Evolutionary conservation across 2,113 vertebrate species (phyloP), one percentile per base, ranked within the genome.

Genomic region (Rhabdomys dilectus): DNA sequence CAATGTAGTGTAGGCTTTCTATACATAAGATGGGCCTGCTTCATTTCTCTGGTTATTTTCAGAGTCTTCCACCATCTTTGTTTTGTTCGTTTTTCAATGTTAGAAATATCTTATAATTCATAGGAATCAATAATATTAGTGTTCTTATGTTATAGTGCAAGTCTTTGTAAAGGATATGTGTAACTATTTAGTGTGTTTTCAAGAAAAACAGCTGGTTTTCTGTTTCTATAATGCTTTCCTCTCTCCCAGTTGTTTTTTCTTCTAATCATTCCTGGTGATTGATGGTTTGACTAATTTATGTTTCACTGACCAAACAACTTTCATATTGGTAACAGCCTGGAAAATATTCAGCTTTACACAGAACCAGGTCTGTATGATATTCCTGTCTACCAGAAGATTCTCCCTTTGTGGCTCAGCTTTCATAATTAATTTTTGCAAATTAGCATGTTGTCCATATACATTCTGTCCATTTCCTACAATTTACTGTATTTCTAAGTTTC

Each of bases 1-100:
- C 7, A 19, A 13, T 19, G 17, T 1, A 19, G 26, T 12, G 1
- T 36, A 31, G 15, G 13, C 7, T 91, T 72, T 3, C 31, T 75
- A 8, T 0, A 45, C 13, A 39, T 7, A 3, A 0, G 0, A 26
- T 29, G 19, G 24, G 10, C 22, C 3, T 19, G 1, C 24, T n/a
- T 48, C 21, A 22, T 31, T 36, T 36, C 4, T 77, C 13, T 48
- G 45, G 13, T 77, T 77, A 31, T 31, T 77, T 77, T 77, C 45
- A 51, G 2, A 29, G 45, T 48, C 45, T 77, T 51, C 42, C 2
- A 76, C n/a, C 24, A 48, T 76, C 13, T 17, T 77, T 45, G 42
- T 78, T 45, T 78, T 12, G 5, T 34, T 78, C 51, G 76, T 9
- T 78, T 78, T 77, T 48, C 42, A 48, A 48, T 77, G 42, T 77